Base-by-base conservation (phyloP, 2,888 invertebrate genomes). In the Pristionchus maxplancki region DNA sequence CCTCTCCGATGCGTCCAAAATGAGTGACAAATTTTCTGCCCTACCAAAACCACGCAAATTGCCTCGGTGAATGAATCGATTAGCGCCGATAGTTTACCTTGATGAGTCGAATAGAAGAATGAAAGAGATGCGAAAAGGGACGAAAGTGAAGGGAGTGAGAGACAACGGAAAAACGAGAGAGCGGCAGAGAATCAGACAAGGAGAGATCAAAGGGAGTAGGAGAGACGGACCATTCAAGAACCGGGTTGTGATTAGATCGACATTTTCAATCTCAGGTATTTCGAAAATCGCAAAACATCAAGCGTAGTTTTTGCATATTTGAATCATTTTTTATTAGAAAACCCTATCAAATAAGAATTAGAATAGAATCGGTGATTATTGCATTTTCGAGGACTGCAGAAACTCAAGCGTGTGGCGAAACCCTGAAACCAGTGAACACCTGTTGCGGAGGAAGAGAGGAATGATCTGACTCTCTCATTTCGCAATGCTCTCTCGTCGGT, bases 211-310 rank as follows among this genome's bases (percentile, higher is more conserved):
- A 34, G 78, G 31, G 20, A 78, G 1, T 9, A 24, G 40, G 78
- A 44, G 78, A 11, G 78, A n/a, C 44, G 15, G 34, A 40, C n/a
- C 9, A 44, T 5, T n/a, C 40, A 28, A 37, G 40, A 74, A 74
- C 74, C 74, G 74, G 74, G 74, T 74, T n/a, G n/a, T 74, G 74
- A 74, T 74, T 74, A 74, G 74, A 74, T 74, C 74, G 40, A 37
- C 64, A 28, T n/a, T n/a, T n/a, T n/a, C 64, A 28, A 50, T 50
- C 17, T 50, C 17, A 50, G 50, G 2, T 15, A 50, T 20, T 50
- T 50, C 50, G 17, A 50, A n/a, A n/a, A n/a, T n/a, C n/a, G n/a
- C n/a, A n/a, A n/a, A n/a, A n/a, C n/a, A n/a, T n/a, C n/a, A n/a
- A n/a, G n/a, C n/a, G n/a, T n/a, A n/a, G n/a, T n/a, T n/a, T n/a